Evolutionary conservation across 2,113 vertebrate genomes (phyloP).

Genomic region (Actinemys pallida): DNA sequence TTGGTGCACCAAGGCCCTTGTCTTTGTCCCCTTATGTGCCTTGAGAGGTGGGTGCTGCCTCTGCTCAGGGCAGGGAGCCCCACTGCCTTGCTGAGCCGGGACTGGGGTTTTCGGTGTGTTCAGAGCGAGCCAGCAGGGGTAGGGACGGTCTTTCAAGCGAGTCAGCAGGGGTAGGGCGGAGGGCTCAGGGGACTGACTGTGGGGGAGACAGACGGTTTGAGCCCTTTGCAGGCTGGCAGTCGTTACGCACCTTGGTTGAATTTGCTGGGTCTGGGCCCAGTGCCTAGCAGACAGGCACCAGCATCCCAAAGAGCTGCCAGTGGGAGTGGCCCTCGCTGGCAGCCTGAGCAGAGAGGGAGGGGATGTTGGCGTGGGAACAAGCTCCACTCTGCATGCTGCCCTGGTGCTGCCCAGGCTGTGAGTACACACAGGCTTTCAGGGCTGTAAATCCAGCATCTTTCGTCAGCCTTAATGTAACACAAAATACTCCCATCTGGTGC

Average conservation of each 20-base stretch:
- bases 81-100: neutral
- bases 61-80: neutral
- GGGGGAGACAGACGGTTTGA: neutral
- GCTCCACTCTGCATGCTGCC: neutral
- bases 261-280: neutral
- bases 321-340: neutral
- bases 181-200: neutral
- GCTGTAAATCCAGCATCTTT: neutral
- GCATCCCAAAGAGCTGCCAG: neutral
- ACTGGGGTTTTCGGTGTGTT: neutral
- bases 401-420: neutral
- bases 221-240: neutral
- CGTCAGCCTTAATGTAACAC: neutral
- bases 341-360: neutral
- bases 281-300: neutral
- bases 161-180: neutral
- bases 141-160: neutral
- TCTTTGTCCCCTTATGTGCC: neutral
- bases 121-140: neutral
- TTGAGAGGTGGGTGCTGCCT: neutral
- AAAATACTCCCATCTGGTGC: neutral
- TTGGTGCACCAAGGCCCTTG: neutral
- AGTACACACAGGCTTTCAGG: neutral
- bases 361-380: neutral
- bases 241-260: neutral